phyloP scores from a whole-genome alignment of 2,888 invertebrate genomes.

The Eulithis prunata region DNA sequence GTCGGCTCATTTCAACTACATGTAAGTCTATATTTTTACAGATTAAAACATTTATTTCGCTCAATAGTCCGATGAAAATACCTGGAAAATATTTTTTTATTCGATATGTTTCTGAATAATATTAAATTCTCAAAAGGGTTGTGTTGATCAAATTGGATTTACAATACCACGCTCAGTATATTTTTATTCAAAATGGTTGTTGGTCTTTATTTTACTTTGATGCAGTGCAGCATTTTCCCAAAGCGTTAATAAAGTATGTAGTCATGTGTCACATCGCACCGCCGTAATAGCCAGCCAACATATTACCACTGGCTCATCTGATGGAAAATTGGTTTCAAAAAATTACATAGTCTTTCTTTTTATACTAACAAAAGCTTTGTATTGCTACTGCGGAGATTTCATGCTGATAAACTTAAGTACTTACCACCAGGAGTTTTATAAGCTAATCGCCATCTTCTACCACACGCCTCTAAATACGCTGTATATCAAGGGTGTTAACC shows the following conservation, averaged over 20 bases:
- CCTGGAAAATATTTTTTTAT: too few species aligned
- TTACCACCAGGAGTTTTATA: too few species aligned
- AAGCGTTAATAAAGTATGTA: constrained; percentile 18
- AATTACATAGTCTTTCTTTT: constrained; percentile 2
- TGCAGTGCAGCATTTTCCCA: constrained; percentile 25
- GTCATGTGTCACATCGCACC: constrained; percentile 9
- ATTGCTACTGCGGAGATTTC: too few species aligned
- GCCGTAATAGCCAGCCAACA: constrained; percentile 9
- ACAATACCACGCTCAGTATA: neutral
- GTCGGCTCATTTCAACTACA: constrained; percentile 59
- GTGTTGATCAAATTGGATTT: too few species aligned
- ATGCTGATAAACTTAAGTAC: too few species aligned
- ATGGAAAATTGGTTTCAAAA: constrained; percentile 12
- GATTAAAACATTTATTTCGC: too few species aligned
- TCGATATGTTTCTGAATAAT: too few species aligned
- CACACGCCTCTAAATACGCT: too few species aligned
- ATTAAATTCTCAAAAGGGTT: too few species aligned
- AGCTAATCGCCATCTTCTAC: too few species aligned
- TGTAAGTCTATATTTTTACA: constrained; percentile 50
- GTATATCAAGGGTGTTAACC: too few species aligned
- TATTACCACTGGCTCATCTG: constrained; percentile 4
- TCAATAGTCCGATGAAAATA: too few species aligned
- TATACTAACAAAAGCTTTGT: neutral
- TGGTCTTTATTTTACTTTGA: constrained; percentile 11
- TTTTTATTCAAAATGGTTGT: neutral